Conservation (phyloP, 2,888 invertebrate genomes). For the Pteria penguin region DNA sequence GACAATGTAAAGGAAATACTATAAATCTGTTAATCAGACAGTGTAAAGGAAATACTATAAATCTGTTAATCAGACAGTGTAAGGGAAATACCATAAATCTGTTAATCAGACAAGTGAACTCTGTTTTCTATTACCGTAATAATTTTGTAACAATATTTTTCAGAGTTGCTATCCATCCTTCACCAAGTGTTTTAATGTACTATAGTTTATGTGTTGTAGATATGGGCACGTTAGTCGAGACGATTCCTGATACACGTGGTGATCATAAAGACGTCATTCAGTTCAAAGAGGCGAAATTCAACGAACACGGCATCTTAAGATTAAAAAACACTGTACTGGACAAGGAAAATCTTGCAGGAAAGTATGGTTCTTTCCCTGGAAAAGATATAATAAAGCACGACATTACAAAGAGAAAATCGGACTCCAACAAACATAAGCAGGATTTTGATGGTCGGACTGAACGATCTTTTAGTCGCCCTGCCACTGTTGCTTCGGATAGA, state of each 20-base stretch:
- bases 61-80: no score
- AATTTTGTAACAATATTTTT: no score
- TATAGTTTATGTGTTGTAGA: constrained; percentile 39
- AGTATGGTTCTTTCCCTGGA: neutral
- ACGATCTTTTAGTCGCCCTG: constrained; percentile 12
- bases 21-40: no score
- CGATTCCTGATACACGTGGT: constrained; percentile 35
- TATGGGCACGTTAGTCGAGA: constrained; percentile 55
- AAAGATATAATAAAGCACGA: constrained; percentile 34
- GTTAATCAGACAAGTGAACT: no score
- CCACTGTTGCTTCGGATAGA: constrained; percentile 16
- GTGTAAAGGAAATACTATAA: no score
- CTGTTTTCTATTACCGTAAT: no score
- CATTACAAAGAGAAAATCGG: constrained; percentile 4
- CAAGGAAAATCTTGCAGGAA: constrained; percentile 1
- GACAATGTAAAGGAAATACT: no score
- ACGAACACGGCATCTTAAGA: constrained; percentile 27
- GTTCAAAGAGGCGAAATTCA: constrained; percentile 36
- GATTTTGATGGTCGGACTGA: constrained; percentile 24
- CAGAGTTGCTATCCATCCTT: no score
- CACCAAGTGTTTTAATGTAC: no score
- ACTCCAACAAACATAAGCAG: neutral
- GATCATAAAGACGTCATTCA: constrained; percentile 36
- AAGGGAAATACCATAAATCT: no score
- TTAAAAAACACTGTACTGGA: constrained; percentile 20